These are phyloP conservation scores for Tauraco hartlaubi DNA, from an alignment of 2,797 vertebrate species.

Conservation along the genomic window DNA sequence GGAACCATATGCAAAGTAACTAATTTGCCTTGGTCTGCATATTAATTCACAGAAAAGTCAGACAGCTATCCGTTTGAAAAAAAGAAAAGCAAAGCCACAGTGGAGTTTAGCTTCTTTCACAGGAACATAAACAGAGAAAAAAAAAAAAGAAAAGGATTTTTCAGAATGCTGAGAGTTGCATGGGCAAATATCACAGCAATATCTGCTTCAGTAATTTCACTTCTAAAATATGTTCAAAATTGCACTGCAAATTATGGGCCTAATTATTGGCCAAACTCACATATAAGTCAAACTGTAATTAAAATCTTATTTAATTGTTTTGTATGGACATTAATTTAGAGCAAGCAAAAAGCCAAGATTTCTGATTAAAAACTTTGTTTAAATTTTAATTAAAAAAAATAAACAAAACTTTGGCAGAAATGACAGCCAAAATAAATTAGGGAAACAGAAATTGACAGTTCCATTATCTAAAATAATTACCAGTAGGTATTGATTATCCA, in stretches of 20 bases:
- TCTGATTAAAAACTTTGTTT: not conserved
- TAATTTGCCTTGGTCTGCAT: not conserved
- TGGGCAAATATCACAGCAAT: not conserved
- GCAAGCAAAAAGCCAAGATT: not conserved
- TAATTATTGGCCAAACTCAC: not conserved
- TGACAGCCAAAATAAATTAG: not conserved
- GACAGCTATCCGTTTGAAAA: not conserved
- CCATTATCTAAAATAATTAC: not conserved
- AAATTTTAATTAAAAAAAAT: not conserved
- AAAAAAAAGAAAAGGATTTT: not conserved
- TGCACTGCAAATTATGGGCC: not conserved
- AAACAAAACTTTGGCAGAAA: not conserved
- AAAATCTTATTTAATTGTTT: not conserved
- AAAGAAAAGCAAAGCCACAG: not conserved
- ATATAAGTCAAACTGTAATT: not conserved
- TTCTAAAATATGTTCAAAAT: not conserved
- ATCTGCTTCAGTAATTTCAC: not conserved
- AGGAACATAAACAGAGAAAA: not conserved
- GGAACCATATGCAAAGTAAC: not conserved
- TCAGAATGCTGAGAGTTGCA: not conserved
- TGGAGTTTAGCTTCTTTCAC: not conserved
- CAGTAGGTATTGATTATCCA: slow-evolving; percentile 12
- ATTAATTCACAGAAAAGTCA: not conserved
- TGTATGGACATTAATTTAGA: not conserved
- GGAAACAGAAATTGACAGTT: not conserved